phyloP scores from a whole-genome alignment of 2,888 invertebrate species.

The Erebia ligea region DNA sequence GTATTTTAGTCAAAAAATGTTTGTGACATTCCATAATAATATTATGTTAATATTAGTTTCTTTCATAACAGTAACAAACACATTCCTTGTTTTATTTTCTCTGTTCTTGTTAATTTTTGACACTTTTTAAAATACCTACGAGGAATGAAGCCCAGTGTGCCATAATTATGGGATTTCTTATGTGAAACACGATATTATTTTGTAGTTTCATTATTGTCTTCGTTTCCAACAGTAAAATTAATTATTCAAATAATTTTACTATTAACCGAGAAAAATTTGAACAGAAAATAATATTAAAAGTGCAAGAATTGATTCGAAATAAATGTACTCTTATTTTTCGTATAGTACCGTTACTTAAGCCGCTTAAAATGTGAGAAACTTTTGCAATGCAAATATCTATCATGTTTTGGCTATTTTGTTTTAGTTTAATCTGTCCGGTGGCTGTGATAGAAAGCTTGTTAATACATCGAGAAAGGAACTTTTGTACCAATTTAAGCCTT shows the following conservation, averaged over 20 bases:
- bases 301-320: too few species aligned
- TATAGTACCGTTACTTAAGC: too few species aligned
- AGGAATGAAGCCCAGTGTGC: not conserved
- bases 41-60: slow-evolving; percentile 12
- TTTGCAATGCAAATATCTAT: not conserved
- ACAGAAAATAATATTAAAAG: too few species aligned
- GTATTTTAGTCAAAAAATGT: slow-evolving; percentile 3
- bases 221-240: too few species aligned
- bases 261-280: too few species aligned
- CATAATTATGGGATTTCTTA: not conserved
- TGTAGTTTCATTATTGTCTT: too few species aligned
- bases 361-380: not conserved
- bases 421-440: slow-evolving; percentile 46
- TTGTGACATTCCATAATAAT: slow-evolving; percentile 30
- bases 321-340: too few species aligned
- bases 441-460: slow-evolving; percentile 62
- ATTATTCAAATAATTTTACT: too few species aligned
- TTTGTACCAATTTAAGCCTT: slow-evolving; percentile 55
- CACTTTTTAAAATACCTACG: not conserved
- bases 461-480: slow-evolving; percentile 50
- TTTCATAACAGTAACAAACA: not conserved
- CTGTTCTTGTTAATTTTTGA: not conserved
- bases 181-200: too few species aligned
- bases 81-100: slow-evolving; percentile 19
- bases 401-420: slow-evolving; percentile 12